Evolutionary conservation across 2,888 invertebrate genomes (phyloP).

Genomic region (Ichneumoninae sp.): DNA sequence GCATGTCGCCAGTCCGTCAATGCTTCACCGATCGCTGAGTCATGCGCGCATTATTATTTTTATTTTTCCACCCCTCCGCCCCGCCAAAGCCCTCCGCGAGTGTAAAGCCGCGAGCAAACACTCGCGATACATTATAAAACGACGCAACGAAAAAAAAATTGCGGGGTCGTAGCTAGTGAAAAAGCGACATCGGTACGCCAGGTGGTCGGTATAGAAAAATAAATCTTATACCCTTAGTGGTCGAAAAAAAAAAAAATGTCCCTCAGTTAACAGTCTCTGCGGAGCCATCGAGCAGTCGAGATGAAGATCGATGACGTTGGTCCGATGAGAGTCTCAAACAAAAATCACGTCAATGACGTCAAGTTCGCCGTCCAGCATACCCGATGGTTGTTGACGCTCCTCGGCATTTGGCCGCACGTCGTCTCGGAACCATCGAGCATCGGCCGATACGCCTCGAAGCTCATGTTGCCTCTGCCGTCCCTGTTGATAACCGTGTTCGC

Average conservation of each 20-base stretch:
- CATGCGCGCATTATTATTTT: background rate
- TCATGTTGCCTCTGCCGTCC: conserved; percentile 43
- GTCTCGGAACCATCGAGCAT: conserved; percentile 42
- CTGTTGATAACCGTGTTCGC: conserved; percentile 33
- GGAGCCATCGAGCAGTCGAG: background rate
- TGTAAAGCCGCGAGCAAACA: background rate
- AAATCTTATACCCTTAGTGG: background rate
- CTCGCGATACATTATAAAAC: too few species aligned
- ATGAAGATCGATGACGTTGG: conserved; percentile 10
- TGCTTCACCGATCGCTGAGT: background rate
- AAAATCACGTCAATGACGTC: conserved; percentile 34
- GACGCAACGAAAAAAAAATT: background rate
- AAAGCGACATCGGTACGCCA: background rate
- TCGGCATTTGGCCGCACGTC: conserved; percentile 64
- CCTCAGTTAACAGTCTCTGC: background rate
- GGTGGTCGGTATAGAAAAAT: background rate
- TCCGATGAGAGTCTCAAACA: conserved; percentile 22
- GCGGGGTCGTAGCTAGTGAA: background rate
- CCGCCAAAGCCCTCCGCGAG: background rate
- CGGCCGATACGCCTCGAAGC: conserved; percentile 23
- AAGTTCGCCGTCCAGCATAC: conserved; percentile 54
- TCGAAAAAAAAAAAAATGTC: background rate
- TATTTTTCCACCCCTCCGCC: background rate
- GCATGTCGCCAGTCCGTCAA: conserved; percentile 7
- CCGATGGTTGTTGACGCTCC: conserved; percentile 55